phyloP scores from a whole-genome alignment of 2,113 vertebrate species.

The Megaceryle torquata region DNA sequence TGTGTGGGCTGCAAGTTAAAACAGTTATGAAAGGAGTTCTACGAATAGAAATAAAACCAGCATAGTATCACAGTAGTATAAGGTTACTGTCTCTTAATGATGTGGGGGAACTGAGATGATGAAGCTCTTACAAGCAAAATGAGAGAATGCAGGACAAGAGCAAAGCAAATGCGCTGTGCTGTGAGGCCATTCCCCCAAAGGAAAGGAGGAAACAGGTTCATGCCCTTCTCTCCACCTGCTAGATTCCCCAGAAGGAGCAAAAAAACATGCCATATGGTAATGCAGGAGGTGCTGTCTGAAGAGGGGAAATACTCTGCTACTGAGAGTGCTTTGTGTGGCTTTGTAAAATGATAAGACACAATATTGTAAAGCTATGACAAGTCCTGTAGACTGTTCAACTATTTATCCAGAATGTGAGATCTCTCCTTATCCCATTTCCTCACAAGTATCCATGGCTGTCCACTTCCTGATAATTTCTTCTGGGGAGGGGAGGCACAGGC shows the following conservation, averaged over 20 bases:
- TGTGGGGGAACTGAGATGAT: not conserved
- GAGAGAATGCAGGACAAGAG: not conserved
- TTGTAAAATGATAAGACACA: not conserved
- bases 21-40: not conserved
- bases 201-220: not conserved
- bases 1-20: constrained; percentile 23
- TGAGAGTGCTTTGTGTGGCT: not conserved
- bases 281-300: not conserved
- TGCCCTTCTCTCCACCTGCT: not conserved
- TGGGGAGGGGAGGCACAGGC: not conserved
- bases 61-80: not conserved
- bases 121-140: not conserved
- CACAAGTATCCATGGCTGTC: not conserved
- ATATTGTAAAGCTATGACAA: not conserved
- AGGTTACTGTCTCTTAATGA: not conserved
- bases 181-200: not conserved
- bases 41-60: constrained; percentile 26
- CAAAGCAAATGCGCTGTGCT: not conserved
- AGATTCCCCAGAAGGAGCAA: not conserved
- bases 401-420: not conserved
- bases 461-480: not conserved
- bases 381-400: not conserved
- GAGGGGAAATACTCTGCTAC: not conserved
- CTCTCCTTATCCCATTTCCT: not conserved
- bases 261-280: not conserved